Conservation (phyloP, 1,140 invertebrate genomes). For the Camponotus floridanus region DNA sequence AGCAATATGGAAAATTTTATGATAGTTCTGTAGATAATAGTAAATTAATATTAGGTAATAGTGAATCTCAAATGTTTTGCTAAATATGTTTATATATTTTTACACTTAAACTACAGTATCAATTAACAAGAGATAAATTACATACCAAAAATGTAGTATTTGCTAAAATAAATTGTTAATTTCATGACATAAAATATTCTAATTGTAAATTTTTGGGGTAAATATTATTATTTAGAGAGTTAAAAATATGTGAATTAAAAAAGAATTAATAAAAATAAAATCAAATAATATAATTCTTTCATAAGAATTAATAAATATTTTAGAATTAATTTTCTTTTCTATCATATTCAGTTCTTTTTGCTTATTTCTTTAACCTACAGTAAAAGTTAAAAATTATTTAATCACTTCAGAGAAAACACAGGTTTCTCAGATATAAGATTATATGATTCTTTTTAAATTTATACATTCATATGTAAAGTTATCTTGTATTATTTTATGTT, state of each 20-base stretch:
- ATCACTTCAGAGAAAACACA: neutral
- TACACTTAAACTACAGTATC: neutral
- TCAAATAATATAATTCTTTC: neutral
- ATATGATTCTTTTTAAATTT: neutral
- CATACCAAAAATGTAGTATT: neutral
- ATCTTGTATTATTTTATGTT: neutral
- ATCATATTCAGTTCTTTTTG: neutral
- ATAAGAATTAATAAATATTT: neutral
- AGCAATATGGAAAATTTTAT: neutral
- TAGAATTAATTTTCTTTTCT: neutral
- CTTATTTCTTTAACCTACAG: neutral
- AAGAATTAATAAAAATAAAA: neutral
- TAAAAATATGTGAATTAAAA: neutral
- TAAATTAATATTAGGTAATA: neutral
- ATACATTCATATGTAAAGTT: neutral
- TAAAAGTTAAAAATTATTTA: neutral
- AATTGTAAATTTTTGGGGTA: neutral
- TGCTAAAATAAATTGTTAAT: neutral
- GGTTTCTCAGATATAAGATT: neutral
- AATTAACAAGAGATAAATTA: too few species aligned
- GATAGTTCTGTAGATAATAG: neutral
- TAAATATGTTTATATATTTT: neutral
- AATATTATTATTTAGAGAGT: neutral
- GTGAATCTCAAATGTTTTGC: neutral
- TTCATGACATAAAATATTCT: neutral